Conservation (phyloP, 2,113 vertebrate genomes). For the Toxotes chatareus region DNA sequence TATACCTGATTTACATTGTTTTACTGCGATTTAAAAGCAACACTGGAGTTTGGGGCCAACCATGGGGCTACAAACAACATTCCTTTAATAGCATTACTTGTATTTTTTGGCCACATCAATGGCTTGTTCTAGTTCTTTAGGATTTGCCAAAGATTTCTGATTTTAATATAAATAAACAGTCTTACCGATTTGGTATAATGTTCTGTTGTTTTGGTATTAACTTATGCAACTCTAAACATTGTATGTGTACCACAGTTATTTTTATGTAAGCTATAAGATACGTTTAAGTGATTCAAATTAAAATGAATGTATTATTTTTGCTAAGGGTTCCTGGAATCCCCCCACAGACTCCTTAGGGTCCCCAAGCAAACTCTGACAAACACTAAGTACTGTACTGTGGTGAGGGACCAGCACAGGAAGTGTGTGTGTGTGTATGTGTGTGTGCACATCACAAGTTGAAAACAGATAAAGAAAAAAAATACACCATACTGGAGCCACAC, state of each 20-base stretch:
- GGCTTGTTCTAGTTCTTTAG: neutral
- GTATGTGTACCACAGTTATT: neutral
- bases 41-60: neutral
- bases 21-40: neutral
- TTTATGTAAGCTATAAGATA: neutral
- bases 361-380: constrained; percentile 32
- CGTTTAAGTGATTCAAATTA: neutral
- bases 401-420: constrained; percentile 60
- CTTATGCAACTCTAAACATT: neutral
- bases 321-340: neutral
- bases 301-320: constrained; percentile 1
- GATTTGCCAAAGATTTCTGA: neutral
- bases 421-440: constrained; percentile 31
- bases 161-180: neutral
- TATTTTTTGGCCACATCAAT: neutral
- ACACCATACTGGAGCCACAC: constrained; percentile 62
- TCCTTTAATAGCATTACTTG: neutral
- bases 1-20: neutral
- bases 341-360: neutral
- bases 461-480: constrained; percentile 59
- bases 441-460: constrained; percentile 45
- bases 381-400: constrained; percentile 14
- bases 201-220: neutral
- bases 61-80: neutral
- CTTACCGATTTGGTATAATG: constrained; percentile 8